Conservation (phyloP, 1,140 invertebrate genomes). For the Aphaenogaster ashmeadi region DNA sequence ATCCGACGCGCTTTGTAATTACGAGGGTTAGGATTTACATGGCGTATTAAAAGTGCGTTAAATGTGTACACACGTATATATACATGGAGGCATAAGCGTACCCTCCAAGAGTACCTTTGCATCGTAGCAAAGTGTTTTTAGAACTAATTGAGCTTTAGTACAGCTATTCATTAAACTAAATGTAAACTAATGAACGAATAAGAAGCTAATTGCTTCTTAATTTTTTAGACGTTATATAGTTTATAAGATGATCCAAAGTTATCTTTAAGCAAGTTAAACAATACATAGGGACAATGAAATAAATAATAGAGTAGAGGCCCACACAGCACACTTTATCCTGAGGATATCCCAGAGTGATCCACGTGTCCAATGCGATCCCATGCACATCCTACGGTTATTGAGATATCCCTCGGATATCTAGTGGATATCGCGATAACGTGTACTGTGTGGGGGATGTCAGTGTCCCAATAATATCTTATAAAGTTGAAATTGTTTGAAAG, state of each 20-base stretch:
- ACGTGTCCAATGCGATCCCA: too few relatives aligned
- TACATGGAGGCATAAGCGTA: background rate
- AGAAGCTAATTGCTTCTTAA: background rate
- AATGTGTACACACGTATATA: background rate
- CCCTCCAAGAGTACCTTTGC: background rate
- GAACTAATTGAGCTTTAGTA: background rate
- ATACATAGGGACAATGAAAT: background rate
- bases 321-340: too few relatives aligned
- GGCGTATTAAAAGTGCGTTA: conserved; percentile 25
- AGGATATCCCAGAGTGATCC: too few relatives aligned
- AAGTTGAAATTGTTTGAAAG: background rate
- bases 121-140: background rate
- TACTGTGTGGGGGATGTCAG: too few relatives aligned
- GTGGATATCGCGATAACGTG: too few relatives aligned
- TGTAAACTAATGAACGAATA: background rate
- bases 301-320: background rate
- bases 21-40: conserved; percentile 31
- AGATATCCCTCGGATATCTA: too few relatives aligned
- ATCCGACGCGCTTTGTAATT: conserved; percentile 55
- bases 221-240: background rate
- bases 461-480: background rate
- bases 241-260: background rate
- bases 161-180: background rate
- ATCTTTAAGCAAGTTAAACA: background rate
- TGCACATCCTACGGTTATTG: too few relatives aligned